Percentiles rank a stretch among this genome's conserved stretches.
Evolutionary conservation across 2,113 vertebrate genomes (phyloP).

Genomic region (Semnornis frantzii): DNA sequence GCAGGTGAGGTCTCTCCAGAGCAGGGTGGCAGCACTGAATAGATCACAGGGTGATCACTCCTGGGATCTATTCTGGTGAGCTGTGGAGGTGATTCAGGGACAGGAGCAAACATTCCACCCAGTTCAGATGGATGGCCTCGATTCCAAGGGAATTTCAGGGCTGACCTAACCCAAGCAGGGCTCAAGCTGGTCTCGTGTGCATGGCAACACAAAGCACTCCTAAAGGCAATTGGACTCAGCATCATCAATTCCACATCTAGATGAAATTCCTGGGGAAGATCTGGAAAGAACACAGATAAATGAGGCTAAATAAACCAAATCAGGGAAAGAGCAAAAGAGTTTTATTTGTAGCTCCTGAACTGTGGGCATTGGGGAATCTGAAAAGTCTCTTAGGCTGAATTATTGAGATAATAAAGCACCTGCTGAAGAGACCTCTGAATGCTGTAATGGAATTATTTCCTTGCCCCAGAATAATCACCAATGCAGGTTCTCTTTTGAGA

Average conservation of each 20-base stretch:
- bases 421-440: conserved; percentile 54
- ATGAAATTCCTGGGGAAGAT: conserved; percentile 56
- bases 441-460: conserved; percentile 61
- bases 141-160: conserved; percentile 38
- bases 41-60: too few relatives aligned
- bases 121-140: conserved; percentile 28
- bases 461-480: conserved; percentile 59
- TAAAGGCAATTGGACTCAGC: neutral
- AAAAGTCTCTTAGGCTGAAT: conserved; percentile 59
- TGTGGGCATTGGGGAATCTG: conserved; percentile 56
- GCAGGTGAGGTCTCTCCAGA: too few relatives aligned
- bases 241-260: conserved; percentile 44
- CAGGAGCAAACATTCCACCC: neutral
- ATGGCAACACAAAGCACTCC: neutral
- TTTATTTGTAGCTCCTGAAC: conserved; percentile 71
- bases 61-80: neutral
- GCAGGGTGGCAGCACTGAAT: neutral
- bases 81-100: conserved; percentile 17
- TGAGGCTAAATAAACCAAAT: conserved; percentile 60
- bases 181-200: neutral
- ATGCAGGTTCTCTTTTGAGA: conserved; percentile 43
- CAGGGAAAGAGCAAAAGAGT: conserved; percentile 37
- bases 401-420: conserved; percentile 70
- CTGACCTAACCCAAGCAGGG: conserved; percentile 39
- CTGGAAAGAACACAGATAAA: conserved; percentile 50